Base-by-base conservation (phyloP, 1,140 invertebrate genomes). In the Meteorus sp. region DNA sequence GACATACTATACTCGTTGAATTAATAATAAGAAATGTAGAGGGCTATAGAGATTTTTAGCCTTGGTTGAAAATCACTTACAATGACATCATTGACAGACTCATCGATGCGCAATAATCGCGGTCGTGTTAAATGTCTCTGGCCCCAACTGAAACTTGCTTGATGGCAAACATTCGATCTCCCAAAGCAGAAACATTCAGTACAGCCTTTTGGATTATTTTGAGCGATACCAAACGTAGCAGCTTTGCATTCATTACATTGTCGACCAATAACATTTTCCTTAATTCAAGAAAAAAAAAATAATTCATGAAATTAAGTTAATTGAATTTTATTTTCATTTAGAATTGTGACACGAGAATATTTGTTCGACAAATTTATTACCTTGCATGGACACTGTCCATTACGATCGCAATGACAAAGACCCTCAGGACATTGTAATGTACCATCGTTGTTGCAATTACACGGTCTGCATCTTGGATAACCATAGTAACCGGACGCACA, bases 151-250 rank as follows among this genome's bases (percentile, higher is more conserved):
- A 91, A 86, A 15, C 84, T 83, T 4, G 91, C 89, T 71, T 93
- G 89, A 33, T 84, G 83, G 72, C 94, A 97, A 31, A 84, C 78
- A 0, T 84, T 84, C 7, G 89, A 88, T 66, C 92, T 83, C 0
- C 89, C 90, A 70, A 95, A 97, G 77, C 94, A 96, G 79, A 94
- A 96, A 74, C 94, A 95, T 59, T 89, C 84, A 0, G 89, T 93
- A 72, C 94, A 97, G 3, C 93, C 94, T 55, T 85, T 84, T 0
- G 86, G 83, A 75, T 91, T 93, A 3, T 87, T 81, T 0, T 75
- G 68, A 0, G 86, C 81, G 2, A 96, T 73, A 1, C 92, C 92
- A 73, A 95, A 96, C 0, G 91, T 93, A 19, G 90, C 90, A 31
- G 89, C 84, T 70, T 87, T 85, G 76, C 97, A 99, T 25, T 82